A percentile compares a stretch with the other conserved stretches of the same genome.
phyloP scores from a whole-genome alignment of 2,797 vertebrate species.

The Adelosebastes latens region DNA sequence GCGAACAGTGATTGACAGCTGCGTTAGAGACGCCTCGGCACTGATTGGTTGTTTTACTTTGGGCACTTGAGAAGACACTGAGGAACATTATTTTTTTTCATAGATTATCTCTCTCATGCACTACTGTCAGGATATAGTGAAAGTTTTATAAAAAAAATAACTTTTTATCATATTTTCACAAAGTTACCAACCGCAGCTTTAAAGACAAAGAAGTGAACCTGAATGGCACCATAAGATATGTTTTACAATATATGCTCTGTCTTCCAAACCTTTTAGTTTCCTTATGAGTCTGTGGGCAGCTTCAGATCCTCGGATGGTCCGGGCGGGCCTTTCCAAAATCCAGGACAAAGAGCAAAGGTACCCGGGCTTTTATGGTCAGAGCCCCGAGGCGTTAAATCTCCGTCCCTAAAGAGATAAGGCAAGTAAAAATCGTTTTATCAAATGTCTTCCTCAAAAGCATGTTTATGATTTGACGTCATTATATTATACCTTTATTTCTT shows the following conservation, averaged over 20 bases:
- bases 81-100: no score
- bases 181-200: not conserved
- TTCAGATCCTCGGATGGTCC: not conserved
- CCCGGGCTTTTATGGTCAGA: not conserved
- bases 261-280: conserved; percentile 33
- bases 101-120: no score
- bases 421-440: not conserved
- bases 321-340: not conserved
- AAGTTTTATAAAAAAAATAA: no score
- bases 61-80: no score
- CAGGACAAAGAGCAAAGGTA: not conserved
- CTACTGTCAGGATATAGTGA: no score
- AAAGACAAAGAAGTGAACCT: not conserved
- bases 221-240: accelerated
- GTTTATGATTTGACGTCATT: not conserved
- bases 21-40: no score
- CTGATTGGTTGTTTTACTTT: no score
- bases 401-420: not conserved
- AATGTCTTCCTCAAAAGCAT: not conserved
- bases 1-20: no score
- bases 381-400: not conserved
- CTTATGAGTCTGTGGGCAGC: not conserved
- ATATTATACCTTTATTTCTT: not conserved
- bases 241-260: not conserved
- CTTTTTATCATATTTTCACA: no score